These are phyloP conservation scores for Porites cylindrica DNA, from an alignment of 92 coral and sea anemone species.

Conservation along the genomic window DNA sequence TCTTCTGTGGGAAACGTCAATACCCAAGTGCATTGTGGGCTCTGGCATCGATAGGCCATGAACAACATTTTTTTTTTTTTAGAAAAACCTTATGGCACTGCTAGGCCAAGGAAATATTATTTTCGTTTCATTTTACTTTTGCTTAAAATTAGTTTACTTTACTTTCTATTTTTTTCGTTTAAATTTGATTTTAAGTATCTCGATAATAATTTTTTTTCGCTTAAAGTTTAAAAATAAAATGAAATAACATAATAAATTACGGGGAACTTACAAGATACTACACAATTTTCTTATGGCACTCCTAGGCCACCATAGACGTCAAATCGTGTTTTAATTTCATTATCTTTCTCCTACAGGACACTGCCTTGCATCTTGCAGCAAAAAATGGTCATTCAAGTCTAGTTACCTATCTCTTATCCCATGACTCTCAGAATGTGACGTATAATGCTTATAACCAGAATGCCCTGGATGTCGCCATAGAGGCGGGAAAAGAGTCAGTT, in stretches of 20 bases:
- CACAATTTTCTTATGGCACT: too few relatives aligned
- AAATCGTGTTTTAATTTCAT: neutral
- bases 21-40: neutral
- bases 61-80: neutral
- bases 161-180: too few relatives aligned
- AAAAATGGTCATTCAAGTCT: conserved; percentile 82
- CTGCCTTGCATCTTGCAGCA: conserved; percentile 89
- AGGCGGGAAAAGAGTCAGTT: conserved; percentile 73
- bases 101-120: neutral
- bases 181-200: too few relatives aligned
- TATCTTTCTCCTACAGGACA: conserved; percentile 62
- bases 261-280: too few relatives aligned
- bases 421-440: conserved; percentile 79
- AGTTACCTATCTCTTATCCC: conserved; percentile 73
- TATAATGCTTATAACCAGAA: conserved; percentile 89
- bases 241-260: too few relatives aligned
- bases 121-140: too few relatives aligned
- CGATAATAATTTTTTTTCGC: too few relatives aligned
- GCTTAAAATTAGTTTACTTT: too few relatives aligned
- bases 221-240: too few relatives aligned
- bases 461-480: conserved; percentile 89
- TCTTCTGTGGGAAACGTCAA: neutral
- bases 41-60: conserved; percentile 36
- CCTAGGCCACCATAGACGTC: too few relatives aligned
- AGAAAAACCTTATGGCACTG: neutral